Base-by-base conservation (phyloP, 2,888 invertebrate species). In the Carcina quercana region DNA sequence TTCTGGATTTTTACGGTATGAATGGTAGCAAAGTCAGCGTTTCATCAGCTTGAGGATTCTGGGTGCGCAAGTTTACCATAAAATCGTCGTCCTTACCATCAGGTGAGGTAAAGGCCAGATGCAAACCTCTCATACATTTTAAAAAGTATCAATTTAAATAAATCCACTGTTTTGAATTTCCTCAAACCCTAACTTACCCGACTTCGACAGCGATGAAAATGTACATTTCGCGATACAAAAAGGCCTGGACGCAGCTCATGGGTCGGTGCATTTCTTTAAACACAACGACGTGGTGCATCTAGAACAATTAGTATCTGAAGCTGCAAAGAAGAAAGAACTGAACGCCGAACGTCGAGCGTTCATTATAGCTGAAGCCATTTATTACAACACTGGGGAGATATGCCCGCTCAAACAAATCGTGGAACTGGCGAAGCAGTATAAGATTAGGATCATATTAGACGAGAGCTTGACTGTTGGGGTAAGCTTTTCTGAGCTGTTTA, bases 341-440 rank as follows among this genome's bases (percentile, higher is more conserved):
- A 74, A 70, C 28, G 59, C 71, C 1, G 59, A 59, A 20, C 59
- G 79, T 42, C 72, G 93, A 22, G 87, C 91, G 11, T 98, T 98
- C 65, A 73, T 99, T 0, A 87, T 99, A 2, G 92, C 93, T 0
- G 98, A 99, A 76, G 98, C 96, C 1, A 90, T 99, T 38, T 98
- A 97, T 57, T 87, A 91, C 55, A 97, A 97, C 54, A 93, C 94
- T 2, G 98, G 97, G 1, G 89, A 92, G 47, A 88, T 99, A 47
- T 96, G 97, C 55, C 93, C 95, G 0, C 73, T 99, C 20, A 91
- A 92, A 1, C 86, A 91, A 51, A 73, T 98, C 22, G 88, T 98
- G 3, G 87, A 88, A 25, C 70, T 98, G 8, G 93, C 96, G 15
- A 89, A 92, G 61, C 89, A 92, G 51, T 95, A 92, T 69, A 98